Evolutionary conservation across 2,888 invertebrate genomes (phyloP).

Genomic region (Zhengitettix transpicula): DNA sequence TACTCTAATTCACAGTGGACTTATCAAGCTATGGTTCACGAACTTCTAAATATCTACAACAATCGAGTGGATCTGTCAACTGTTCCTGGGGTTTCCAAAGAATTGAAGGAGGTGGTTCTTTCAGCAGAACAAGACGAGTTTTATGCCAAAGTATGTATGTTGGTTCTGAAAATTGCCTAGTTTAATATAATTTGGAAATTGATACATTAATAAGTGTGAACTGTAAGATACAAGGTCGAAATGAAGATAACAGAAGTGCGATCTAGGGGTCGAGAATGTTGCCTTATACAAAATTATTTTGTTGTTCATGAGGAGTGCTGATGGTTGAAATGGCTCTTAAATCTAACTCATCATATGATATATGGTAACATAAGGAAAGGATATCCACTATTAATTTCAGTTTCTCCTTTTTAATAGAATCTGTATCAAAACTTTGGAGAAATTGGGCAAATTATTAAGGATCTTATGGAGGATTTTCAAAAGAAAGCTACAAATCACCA

Average conservation of each 20-base stretch:
- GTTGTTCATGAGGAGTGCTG: too few relatives aligned
- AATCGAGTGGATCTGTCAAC: slow-evolving; percentile 82
- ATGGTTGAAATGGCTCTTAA: too few relatives aligned
- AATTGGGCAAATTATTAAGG: slow-evolving; percentile 92
- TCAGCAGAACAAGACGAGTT: slow-evolving; percentile 95
- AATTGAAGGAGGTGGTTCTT: slow-evolving; percentile 82
- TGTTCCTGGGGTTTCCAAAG: slow-evolving; percentile 70
- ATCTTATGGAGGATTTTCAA: slow-evolving; percentile 95
- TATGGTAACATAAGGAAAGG: too few relatives aligned
- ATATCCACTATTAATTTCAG: background rate
- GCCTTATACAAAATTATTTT: too few relatives aligned
- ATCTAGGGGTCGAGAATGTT: too few relatives aligned
- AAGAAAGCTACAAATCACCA: slow-evolving; percentile 87
- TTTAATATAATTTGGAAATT: too few relatives aligned
- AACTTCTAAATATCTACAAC: slow-evolving; percentile 80
- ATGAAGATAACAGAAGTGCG: too few relatives aligned
- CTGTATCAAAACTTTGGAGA: slow-evolving; percentile 73
- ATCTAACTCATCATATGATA: too few relatives aligned
- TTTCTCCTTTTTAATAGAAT: slow-evolving; percentile 6
- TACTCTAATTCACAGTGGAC: slow-evolving; percentile 63
- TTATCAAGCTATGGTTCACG: slow-evolving; percentile 99
- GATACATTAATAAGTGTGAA: too few relatives aligned
- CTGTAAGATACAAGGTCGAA: too few relatives aligned
- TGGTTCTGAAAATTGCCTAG: background rate
- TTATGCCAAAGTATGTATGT: slow-evolving; percentile 58